Evolutionary conservation across 1,140 invertebrate genomes (phyloP).

Genomic region (Metopolophium dirhodum): DNA sequence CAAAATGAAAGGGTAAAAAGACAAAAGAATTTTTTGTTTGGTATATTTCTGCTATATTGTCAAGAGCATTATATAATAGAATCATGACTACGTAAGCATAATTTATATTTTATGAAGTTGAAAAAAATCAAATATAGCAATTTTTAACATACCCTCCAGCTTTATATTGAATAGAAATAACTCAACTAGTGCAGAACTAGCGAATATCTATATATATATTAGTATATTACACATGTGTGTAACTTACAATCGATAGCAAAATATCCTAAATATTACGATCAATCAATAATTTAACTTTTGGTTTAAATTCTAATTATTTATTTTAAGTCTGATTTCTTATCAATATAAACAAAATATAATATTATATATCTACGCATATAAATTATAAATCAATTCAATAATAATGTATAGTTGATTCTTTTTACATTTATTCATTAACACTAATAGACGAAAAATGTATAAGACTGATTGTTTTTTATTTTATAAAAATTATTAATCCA

Average conservation of each 20-base stretch:
- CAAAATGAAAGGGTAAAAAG: constrained; percentile 3
- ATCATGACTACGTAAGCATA: background rate
- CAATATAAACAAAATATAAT: background rate
- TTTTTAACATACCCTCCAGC: background rate
- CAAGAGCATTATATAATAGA: constrained; percentile 2
- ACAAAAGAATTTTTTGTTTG: constrained; percentile 6
- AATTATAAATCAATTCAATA: background rate
- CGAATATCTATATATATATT: background rate
- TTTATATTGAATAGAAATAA: background rate
- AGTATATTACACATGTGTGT: background rate
- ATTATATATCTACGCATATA: background rate
- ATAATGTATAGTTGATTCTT: background rate
- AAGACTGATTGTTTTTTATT: background rate
- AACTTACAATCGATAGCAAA: background rate
- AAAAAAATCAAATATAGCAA: background rate
- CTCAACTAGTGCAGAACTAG: background rate
- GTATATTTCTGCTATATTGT: background rate
- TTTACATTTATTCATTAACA: background rate
- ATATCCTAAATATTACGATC: background rate
- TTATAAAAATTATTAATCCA: background rate
- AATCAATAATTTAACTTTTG: background rate
- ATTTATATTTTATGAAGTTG: background rate
- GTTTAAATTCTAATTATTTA: background rate
- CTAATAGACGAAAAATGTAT: background rate
- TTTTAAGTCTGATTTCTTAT: background rate